Conservation (phyloP, 2,797 vertebrate species). For the Scleropages formosus region DNA sequence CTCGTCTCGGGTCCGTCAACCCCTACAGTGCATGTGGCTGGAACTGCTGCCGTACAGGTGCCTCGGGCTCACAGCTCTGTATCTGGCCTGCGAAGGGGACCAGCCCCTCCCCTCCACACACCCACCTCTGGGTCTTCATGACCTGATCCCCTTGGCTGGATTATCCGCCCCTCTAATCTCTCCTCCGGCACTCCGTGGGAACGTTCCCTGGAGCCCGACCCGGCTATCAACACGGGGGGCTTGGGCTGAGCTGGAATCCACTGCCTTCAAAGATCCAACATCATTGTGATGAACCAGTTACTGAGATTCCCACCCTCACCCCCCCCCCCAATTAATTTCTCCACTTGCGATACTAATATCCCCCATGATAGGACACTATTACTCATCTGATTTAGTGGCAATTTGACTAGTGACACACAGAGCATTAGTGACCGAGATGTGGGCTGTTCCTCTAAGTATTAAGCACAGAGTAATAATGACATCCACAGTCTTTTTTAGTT, state of each 20-base stretch:
- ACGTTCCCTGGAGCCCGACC: background rate
- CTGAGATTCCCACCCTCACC: conserved; percentile 3
- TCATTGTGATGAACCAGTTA: background rate
- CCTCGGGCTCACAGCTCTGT: background rate
- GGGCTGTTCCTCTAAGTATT: too few relatives aligned
- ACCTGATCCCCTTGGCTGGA: conserved; percentile 15
- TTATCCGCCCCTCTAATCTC: conserved; percentile 21
- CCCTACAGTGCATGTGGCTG: background rate
- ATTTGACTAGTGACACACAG: background rate
- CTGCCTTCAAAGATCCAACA: conserved; percentile 1
- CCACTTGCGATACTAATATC: background rate
- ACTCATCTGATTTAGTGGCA: too few relatives aligned
- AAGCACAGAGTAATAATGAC: too few relatives aligned
- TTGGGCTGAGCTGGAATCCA: too few relatives aligned
- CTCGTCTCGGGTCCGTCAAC: background rate
- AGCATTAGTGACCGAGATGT: background rate
- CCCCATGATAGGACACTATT: too few relatives aligned
- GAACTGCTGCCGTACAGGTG: background rate
- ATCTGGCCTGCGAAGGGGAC: background rate
- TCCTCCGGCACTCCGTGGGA: background rate
- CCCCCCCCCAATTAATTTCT: background rate
- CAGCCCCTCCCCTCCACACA: background rate
- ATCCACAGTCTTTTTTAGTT: too few relatives aligned
- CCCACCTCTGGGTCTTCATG: background rate
- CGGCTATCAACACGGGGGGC: background rate